phyloP scores from a whole-genome alignment of 2,797 vertebrate species.

The Mastacembelus armatus region DNA sequence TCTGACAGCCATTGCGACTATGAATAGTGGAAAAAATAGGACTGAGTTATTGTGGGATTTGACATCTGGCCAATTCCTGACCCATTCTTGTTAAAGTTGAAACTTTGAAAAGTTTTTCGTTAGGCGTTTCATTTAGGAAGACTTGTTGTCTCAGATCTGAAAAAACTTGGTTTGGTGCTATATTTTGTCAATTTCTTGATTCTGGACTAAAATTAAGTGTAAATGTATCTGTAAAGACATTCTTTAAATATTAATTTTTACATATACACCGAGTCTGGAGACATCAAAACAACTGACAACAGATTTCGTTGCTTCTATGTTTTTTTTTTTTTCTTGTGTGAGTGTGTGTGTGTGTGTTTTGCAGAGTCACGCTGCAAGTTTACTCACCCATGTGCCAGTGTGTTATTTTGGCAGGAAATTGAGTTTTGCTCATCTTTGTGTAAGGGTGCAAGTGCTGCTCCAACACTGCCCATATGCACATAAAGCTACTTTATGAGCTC shows the following conservation, averaged over 20 bases:
- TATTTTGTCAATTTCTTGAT: too few relatives aligned
- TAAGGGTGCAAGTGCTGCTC: slow-evolving; percentile 54
- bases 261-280: neutral
- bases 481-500: slow-evolving; percentile 67
- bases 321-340: too few relatives aligned
- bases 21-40: neutral
- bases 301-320: slow-evolving; percentile 22
- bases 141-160: neutral
- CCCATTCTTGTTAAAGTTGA: neutral
- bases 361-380: slow-evolving; percentile 31
- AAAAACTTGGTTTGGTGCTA: too few relatives aligned
- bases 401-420: slow-evolving; percentile 68
- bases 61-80: neutral
- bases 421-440: slow-evolving; percentile 63
- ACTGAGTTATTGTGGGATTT: neutral
- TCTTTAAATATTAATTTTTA: slow-evolving; percentile 8
- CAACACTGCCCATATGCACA: slow-evolving; percentile 57
- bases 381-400: slow-evolving; percentile 52
- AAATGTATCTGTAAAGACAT: neutral
- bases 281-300: neutral
- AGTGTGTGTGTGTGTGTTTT: slow-evolving; percentile 24
- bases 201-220: too few relatives aligned
- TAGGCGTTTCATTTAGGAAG: neutral
- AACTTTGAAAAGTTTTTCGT: neutral
- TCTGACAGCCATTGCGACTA: neutral